Conservation (phyloP, 64 coral and sea anemone genomes). For the Hydrozoanthus tunicans region DNA sequence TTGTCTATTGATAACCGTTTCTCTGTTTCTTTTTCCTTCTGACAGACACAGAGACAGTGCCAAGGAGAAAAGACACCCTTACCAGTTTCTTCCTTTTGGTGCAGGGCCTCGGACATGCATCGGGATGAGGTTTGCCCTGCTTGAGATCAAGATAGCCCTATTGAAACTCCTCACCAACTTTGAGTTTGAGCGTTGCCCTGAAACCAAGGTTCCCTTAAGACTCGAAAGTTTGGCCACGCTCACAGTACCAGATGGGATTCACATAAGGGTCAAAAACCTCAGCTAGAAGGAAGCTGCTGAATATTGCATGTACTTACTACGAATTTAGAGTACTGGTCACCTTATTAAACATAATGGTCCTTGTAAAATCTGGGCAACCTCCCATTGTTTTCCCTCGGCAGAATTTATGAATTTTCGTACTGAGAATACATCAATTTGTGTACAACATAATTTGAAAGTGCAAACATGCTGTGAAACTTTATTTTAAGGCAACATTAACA, state of each 20-base stretch:
- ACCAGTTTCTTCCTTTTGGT: constrained; percentile 46
- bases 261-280: constrained; percentile 4
- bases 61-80: constrained; percentile 30
- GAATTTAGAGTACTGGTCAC: too few species aligned
- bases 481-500: too few species aligned
- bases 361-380: too few species aligned
- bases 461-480: too few species aligned
- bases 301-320: background rate
- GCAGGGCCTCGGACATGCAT: constrained; percentile 27
- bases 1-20: background rate
- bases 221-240: constrained; percentile 39
- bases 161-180: constrained; percentile 29
- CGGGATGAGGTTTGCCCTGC: constrained; percentile 46
- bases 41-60: constrained; percentile 15
- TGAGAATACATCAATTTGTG: too few species aligned
- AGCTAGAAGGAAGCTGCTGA: background rate
- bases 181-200: constrained; percentile 12
- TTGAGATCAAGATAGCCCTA: constrained; percentile 45
- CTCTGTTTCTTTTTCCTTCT: background rate
- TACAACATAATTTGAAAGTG: too few species aligned
- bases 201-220: constrained; percentile 23
- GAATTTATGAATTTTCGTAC: too few species aligned
- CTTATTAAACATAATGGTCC: too few species aligned
- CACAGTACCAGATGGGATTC: constrained; percentile 41
- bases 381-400: too few species aligned